Evolutionary conservation across 2,888 invertebrate genomes (phyloP).

Genomic region (Apamea anceps): DNA sequence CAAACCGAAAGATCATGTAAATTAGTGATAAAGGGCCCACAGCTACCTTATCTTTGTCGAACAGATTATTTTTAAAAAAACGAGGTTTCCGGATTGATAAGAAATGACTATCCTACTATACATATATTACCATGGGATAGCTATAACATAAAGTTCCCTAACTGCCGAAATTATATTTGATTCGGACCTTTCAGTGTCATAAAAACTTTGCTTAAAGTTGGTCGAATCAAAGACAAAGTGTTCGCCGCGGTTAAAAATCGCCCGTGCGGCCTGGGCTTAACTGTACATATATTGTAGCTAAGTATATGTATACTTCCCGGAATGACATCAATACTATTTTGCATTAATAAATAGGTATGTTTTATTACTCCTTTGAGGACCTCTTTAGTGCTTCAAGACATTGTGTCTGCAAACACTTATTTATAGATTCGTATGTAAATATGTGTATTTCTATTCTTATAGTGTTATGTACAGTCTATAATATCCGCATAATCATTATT

Average conservation of each 20-base stretch:
- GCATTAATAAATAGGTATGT: constrained; percentile 24
- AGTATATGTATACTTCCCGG: constrained; percentile 8
- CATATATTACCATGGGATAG: not conserved
- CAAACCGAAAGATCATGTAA: too few relatives aligned
- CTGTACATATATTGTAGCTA: not conserved
- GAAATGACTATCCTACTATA: not conserved
- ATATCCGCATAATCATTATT: constrained; percentile 44
- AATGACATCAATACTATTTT: constrained; percentile 34
- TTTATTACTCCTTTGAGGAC: constrained; percentile 25
- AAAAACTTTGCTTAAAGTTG: too few relatives aligned
- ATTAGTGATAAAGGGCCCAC: not conserved
- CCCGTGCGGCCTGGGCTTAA: not conserved
- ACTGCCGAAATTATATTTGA: constrained; percentile 4
- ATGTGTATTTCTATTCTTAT: constrained; percentile 38
- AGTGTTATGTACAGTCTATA: constrained; percentile 16
- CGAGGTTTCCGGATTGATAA: constrained; percentile 40
- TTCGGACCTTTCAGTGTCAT: not conserved
- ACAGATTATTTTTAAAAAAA: constrained; percentile 15
- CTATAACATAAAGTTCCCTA: not conserved
- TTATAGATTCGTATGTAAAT: constrained; percentile 37
- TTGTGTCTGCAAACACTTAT: constrained; percentile 32
- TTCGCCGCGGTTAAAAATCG: too few relatives aligned
- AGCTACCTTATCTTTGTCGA: constrained; percentile 35
- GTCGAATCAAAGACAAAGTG: too few relatives aligned
- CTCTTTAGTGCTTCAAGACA: constrained; percentile 30